Evolutionary conservation across 2,888 invertebrate species (phyloP).

Genomic region (Mactromeris polynyma): DNA sequence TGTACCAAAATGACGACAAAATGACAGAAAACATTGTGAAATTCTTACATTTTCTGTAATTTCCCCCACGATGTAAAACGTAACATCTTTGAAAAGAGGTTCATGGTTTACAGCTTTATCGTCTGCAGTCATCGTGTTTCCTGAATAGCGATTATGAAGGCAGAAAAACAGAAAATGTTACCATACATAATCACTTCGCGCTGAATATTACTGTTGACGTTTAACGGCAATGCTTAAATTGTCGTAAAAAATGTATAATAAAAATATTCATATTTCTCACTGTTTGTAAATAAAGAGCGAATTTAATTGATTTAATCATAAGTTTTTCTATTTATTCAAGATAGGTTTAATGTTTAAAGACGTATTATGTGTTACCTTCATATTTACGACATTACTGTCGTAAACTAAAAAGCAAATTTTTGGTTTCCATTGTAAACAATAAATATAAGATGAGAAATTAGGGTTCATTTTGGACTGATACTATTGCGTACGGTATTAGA

Average conservation of each 20-base stretch:
- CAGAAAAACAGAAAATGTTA: not conserved
- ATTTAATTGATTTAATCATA: not conserved
- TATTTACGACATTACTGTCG: constrained; percentile 48
- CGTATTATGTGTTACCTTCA: not conserved
- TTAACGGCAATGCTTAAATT: constrained; percentile 40
- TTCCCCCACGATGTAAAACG: constrained; percentile 88
- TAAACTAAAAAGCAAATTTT: constrained; percentile 42
- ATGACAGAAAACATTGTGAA: not conserved
- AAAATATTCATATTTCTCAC: not conserved
- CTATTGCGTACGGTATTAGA: not conserved
- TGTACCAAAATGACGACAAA: too few species aligned
- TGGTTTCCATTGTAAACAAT: constrained; percentile 69
- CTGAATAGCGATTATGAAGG: not conserved
- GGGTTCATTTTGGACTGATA: not conserved
- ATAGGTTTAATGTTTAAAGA: not conserved
- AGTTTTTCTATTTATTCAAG: not conserved
- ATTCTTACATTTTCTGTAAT: constrained; percentile 85
- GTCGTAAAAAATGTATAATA: constrained; percentile 42
- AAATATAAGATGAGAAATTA: not conserved
- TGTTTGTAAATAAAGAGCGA: too few species aligned
- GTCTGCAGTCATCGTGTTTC: constrained; percentile 45
- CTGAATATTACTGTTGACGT: constrained; percentile 31
- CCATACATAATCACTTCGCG: constrained; percentile 41
- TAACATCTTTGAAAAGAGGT: constrained; percentile 92
- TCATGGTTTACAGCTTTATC: constrained; percentile 49